phyloP scores from a whole-genome alignment of 1,140 invertebrate genomes.

The Nomia melanderi region DNA sequence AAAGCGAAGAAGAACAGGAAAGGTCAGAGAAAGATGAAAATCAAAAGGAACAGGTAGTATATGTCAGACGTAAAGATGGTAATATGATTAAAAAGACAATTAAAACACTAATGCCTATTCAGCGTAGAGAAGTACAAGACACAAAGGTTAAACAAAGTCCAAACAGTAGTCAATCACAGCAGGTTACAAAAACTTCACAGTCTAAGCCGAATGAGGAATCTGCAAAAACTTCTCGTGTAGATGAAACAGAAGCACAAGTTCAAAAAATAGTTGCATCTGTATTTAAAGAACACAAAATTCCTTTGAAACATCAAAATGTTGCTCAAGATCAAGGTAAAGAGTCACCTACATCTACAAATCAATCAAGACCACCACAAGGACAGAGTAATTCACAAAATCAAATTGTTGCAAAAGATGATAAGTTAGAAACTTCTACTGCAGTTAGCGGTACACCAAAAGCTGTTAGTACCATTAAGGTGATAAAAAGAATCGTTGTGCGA shows the following conservation, averaged over 20 bases:
- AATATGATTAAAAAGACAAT: constrained; percentile 78
- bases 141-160: constrained; percentile 40
- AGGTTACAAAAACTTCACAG: constrained; percentile 49
- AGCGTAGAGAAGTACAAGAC: constrained; percentile 69
- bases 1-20: constrained; percentile 52
- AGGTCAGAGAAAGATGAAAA: constrained; percentile 70
- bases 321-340: constrained; percentile 69
- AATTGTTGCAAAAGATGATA: constrained; percentile 66
- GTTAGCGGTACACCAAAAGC: constrained; percentile 53
- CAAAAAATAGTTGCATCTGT: constrained; percentile 79
- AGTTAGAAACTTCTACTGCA: constrained; percentile 46
- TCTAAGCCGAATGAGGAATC: constrained; percentile 56
- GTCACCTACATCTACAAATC: constrained; percentile 29
- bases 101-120: constrained; percentile 79
- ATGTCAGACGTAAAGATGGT: constrained; percentile 76
- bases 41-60: constrained; percentile 76
- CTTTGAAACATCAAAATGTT: constrained; percentile 70
- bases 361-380: constrained; percentile 29
- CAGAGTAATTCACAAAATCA: constrained; percentile 29
- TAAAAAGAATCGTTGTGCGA: constrained; percentile 76
- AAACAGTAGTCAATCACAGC: constrained; percentile 41
- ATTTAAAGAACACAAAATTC: constrained; percentile 79
- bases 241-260: constrained; percentile 78
- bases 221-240: constrained; percentile 61
- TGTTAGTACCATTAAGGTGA: constrained; percentile 76